A percentile compares a stretch with the other conserved stretches of the same genome.
Conservation (phyloP, 2,797 vertebrate species). For the Urosaurus nigricauda region DNA sequence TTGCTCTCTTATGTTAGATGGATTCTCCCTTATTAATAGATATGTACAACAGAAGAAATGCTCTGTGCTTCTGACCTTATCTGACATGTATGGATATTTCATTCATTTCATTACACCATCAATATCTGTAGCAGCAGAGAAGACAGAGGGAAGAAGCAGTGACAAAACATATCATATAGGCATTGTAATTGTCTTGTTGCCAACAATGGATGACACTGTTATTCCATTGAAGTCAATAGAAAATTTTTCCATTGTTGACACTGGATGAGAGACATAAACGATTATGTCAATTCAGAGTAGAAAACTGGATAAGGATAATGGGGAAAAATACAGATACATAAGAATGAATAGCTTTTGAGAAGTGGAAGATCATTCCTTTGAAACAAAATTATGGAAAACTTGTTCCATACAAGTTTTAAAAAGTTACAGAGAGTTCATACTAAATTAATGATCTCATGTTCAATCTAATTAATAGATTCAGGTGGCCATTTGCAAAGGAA, state of each 20-base stretch:
- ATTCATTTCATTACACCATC: slow-evolving; percentile 40
- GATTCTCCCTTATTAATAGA: slow-evolving; percentile 27
- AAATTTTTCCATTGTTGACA: slow-evolving; percentile 15
- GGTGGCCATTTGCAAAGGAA: background rate
- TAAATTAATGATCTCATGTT: background rate
- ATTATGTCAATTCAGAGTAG: slow-evolving; percentile 7
- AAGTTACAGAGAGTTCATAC: no score
- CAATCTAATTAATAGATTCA: background rate
- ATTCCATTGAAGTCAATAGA: slow-evolving; percentile 25
- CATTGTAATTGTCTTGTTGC: slow-evolving; percentile 29
- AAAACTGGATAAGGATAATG: background rate
- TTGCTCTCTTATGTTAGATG: slow-evolving; percentile 11
- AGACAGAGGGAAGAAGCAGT: slow-evolving; percentile 8
- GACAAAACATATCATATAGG: slow-evolving; percentile 28
- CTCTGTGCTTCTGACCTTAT: slow-evolving; percentile 30
- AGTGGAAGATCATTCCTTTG: background rate
- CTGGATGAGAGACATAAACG: background rate
- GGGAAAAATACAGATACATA: background rate
- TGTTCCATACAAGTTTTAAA: background rate
- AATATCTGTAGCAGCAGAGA: slow-evolving; percentile 29
- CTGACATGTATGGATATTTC: slow-evolving; percentile 40
- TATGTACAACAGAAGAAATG: slow-evolving; percentile 15
- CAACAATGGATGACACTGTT: slow-evolving; percentile 23
- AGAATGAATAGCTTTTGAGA: background rate
- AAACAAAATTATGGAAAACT: background rate